These are phyloP conservation scores for Plebejus argus DNA, from an alignment of 2,888 invertebrate species.

Conservation along the genomic window DNA sequence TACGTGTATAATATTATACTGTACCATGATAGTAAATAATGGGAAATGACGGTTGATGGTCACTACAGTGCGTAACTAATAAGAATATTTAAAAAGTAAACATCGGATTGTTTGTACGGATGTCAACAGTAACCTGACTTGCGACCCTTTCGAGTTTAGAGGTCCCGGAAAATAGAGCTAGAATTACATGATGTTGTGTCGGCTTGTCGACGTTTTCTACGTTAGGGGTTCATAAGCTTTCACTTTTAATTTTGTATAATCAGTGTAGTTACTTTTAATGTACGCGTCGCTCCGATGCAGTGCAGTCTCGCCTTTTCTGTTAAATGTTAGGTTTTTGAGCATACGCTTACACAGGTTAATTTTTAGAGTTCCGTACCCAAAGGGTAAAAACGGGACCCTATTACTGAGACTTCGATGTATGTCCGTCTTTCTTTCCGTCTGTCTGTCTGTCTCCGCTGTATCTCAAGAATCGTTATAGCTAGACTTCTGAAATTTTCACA, in stretches of 20 bases:
- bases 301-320: too few species aligned
- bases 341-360: too few species aligned
- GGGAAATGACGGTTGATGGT: slow-evolving; percentile 51
- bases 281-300: neutral
- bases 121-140: slow-evolving; percentile 67
- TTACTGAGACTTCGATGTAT: too few species aligned
- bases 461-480: too few species aligned
- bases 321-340: too few species aligned
- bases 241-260: slow-evolving; percentile 47
- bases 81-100: slow-evolving; percentile 55
- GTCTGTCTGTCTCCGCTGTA: too few species aligned
- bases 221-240: slow-evolving; percentile 56
- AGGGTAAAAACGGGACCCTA: too few species aligned
- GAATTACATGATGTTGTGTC: slow-evolving; percentile 55
- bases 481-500: too few species aligned
- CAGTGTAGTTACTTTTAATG: neutral
- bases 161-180: slow-evolving; percentile 66
- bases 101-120: slow-evolving; percentile 60
- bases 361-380: too few species aligned
- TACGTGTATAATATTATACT: too few species aligned
- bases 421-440: too few species aligned
- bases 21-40: slow-evolving; percentile 18
- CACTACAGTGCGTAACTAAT: slow-evolving; percentile 44
- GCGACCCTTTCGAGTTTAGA: slow-evolving; percentile 55
- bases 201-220: slow-evolving; percentile 61